phyloP scores from a whole-genome alignment of 2,797 vertebrate genomes.

The Coreius guichenoti region DNA sequence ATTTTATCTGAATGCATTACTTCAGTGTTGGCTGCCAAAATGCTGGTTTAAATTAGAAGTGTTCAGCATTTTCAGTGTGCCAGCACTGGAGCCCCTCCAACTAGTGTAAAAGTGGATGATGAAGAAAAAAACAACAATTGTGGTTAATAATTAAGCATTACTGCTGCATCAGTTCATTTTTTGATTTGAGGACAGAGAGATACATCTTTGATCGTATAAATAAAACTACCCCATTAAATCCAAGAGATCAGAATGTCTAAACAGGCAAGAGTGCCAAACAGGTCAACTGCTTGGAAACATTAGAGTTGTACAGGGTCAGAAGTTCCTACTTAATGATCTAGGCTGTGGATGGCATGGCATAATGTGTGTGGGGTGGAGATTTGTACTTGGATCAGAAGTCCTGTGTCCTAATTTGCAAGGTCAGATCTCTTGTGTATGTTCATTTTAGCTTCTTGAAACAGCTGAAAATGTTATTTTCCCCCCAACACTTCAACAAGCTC shows the following conservation, averaged over 20 bases:
- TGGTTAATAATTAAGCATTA: conserved; percentile 35
- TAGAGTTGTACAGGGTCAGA: conserved; percentile 15
- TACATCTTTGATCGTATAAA: conserved; percentile 30
- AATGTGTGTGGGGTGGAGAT: conserved; percentile 24
- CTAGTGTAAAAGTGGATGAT: conserved; percentile 21
- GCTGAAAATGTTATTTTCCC: conserved; percentile 65
- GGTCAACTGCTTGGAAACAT: conserved; percentile 15
- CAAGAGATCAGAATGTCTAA: conserved; percentile 5
- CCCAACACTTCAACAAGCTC: neutral
- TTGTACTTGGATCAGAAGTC: conserved; percentile 11
- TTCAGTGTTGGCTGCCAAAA: conserved; percentile 33
- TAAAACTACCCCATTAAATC: conserved; percentile 31
- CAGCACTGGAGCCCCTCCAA: conserved; percentile 23
- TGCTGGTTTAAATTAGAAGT: conserved; percentile 47
- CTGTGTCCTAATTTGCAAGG: conserved; percentile 36
- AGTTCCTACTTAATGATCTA: conserved; percentile 10
- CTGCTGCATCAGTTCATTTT: conserved; percentile 14
- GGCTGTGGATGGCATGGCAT: neutral
- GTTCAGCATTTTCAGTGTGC: conserved; percentile 45
- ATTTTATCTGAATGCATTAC: conserved; percentile 53
- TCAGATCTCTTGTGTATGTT: conserved; percentile 27
- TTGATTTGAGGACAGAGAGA: conserved; percentile 39
- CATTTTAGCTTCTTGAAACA: conserved; percentile 61
- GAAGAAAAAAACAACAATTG: conserved; percentile 20
- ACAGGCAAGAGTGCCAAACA: conserved; percentile 11